Evolutionary conservation across 2,888 invertebrate genomes (phyloP).

Genomic region (Capitulum mitella): DNA sequence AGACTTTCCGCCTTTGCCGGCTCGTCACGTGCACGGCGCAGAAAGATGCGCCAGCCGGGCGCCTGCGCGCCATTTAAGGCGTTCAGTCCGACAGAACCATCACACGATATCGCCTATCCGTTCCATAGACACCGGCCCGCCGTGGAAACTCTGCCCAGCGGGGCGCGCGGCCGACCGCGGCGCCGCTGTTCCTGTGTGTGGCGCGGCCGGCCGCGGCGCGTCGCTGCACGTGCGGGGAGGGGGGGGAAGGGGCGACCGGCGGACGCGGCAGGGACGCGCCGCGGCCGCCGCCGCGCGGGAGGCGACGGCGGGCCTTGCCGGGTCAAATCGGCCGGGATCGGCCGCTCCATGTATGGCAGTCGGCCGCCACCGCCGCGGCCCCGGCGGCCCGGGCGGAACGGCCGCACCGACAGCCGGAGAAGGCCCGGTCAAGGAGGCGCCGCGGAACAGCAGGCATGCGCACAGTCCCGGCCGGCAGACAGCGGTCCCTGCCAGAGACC

Average conservation of each 20-base stretch:
- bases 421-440: background rate
- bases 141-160: too few species aligned
- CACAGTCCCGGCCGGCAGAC: too few species aligned
- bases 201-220: background rate
- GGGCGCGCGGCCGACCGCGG: too few species aligned
- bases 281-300: background rate
- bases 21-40: too few species aligned
- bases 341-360: background rate
- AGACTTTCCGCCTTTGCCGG: background rate
- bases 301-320: background rate
- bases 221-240: background rate
- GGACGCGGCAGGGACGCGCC: background rate
- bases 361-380: background rate
- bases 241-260: too few species aligned
- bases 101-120: too few species aligned
- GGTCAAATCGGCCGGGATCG: background rate
- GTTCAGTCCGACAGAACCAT: too few species aligned
- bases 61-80: too few species aligned
- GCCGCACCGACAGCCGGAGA: background rate
- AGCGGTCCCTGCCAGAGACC: too few species aligned
- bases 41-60: too few species aligned
- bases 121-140: too few species aligned
- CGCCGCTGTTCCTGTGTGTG: too few species aligned
- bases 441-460: background rate
- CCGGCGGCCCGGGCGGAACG: background rate